Base-by-base conservation (phyloP, 1,140 invertebrate genomes). In the Bombyx mandarina region DNA sequence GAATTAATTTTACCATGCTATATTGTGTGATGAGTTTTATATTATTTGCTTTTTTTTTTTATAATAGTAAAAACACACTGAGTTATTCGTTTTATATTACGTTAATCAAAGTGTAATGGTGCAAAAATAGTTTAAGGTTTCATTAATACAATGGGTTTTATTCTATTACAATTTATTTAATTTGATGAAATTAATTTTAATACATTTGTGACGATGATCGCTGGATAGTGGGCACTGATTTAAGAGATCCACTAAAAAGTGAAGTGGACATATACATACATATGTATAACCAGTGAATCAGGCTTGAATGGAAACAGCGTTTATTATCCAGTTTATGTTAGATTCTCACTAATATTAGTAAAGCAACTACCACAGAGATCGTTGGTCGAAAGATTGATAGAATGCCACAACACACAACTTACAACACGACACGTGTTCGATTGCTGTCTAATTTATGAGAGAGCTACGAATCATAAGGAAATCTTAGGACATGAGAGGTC, bases 91-190 rank as follows among this genome's bases (percentile, higher is more conserved):
- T 12, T 56, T 48, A 49, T 48, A 56, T 49, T 8, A 8, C 26
- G 46, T 55, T 47, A 47, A 3, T 43, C 48, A 43, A 60, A 63
- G 69, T 68, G 56, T 63, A 66, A 76, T 73, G 73, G 74, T 77
- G 74, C 72, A 75, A 74, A 72, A 51, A 64, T 76, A 68, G 57
- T 67, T 67, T 77, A 45, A 56, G 44, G 26, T 42, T 52, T 42
- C 10, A 26, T 56, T 35, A 69, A 59, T 58, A 50, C 54, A 52
- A 65, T 54, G 18, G 61, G 43, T 60, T 60, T 12, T 61, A 57
- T 60, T 58, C 42, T 43, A 56, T 61, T 8, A 44, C 22, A 57
- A 3, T 57, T 51, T 44, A 18, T 43, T 51, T 50, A 45, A 43
- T 44, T 48, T 52, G 3, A 10, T 55, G 22, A 43, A 49, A 8